Evolutionary conservation across 2,113 vertebrate species (phyloP).

Genomic region (Rhizomys pruinosus): DNA sequence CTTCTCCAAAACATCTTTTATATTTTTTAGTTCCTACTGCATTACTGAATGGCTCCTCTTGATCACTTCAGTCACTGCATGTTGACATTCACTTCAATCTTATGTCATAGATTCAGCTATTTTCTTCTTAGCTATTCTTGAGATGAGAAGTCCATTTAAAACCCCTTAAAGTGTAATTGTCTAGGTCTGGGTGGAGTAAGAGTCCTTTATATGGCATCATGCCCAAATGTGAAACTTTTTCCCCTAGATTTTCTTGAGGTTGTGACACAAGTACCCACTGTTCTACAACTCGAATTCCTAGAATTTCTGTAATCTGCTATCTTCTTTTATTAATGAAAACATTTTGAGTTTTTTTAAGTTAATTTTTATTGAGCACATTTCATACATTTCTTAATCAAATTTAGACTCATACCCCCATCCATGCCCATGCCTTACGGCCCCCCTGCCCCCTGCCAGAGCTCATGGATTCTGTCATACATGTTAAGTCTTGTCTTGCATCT

Average conservation of each 20-base stretch:
- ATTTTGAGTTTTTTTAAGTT: too few species aligned
- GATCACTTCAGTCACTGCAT: not conserved
- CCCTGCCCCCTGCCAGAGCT: too few species aligned
- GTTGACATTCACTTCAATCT: not conserved
- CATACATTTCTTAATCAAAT: too few species aligned
- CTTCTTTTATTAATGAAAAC: not conserved
- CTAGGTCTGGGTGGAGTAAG: not conserved
- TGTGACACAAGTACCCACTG: not conserved
- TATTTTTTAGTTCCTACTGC: not conserved
- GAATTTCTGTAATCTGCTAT: not conserved
- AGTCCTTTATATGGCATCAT: not conserved
- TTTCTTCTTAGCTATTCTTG: not conserved
- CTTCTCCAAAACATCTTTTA: not conserved
- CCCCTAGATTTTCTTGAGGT: not conserved
- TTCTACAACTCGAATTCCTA: not conserved
- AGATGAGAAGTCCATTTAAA: not conserved
- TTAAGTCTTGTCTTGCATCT: too few species aligned
- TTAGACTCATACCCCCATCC: too few species aligned
- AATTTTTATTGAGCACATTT: too few species aligned
- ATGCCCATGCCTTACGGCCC: too few species aligned
- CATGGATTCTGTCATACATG: too few species aligned
- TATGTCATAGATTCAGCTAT: not conserved
- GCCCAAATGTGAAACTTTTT: not conserved
- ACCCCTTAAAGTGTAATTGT: not conserved
- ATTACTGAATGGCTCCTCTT: not conserved